Base-by-base conservation (phyloP, 2,113 vertebrate species). In the Columba livia region DNA sequence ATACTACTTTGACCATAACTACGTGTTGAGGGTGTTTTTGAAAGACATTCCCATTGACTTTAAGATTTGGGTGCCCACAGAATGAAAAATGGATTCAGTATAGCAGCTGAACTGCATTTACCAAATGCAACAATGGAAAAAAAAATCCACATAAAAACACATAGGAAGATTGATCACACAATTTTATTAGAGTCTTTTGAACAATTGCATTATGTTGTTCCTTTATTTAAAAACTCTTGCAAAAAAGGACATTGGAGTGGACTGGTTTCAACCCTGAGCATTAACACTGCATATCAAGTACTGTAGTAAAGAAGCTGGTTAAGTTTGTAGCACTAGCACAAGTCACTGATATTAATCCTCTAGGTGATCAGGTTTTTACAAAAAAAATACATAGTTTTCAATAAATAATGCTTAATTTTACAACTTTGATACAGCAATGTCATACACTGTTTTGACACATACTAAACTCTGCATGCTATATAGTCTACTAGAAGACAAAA, bases 371-470 rank as follows among this genome's bases (percentile, higher is more conserved):
- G 97, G 95, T 98, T 98, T 98, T 98, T 98, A 98, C 98, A 98
- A 98, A 98, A 97, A 98, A 98, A 98, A 98, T 98, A 98, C 98
- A 98, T 98, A 98, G 98, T 98, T 98, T 98, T 98, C 97, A 98
- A 98, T 98, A 98, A 98, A 98, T 98, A 98, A 98, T 98, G 98
- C 98, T 98, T 98, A 98, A 98, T 97, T 98, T 98, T 98, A 98
- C 98, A 98, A 98, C 98, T 98, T 98, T 98, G 98, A 98, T 98
- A 98, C 98, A 98, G 98, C 97, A 98, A 98, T 96, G 98, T 97
- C 98, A 98, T 98, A 98, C 98, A 98, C 98, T 93, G 98, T 97
- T 97, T 97, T 94, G 96, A 98, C 98, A 98, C 97, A 97, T 98
- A 98, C 98, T 98, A 98, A 96, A 98, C 97, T 98, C 98, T 96